Evolutionary conservation across 2,888 invertebrate genomes (phyloP).

Genomic region (Coelinius sp.): DNA sequence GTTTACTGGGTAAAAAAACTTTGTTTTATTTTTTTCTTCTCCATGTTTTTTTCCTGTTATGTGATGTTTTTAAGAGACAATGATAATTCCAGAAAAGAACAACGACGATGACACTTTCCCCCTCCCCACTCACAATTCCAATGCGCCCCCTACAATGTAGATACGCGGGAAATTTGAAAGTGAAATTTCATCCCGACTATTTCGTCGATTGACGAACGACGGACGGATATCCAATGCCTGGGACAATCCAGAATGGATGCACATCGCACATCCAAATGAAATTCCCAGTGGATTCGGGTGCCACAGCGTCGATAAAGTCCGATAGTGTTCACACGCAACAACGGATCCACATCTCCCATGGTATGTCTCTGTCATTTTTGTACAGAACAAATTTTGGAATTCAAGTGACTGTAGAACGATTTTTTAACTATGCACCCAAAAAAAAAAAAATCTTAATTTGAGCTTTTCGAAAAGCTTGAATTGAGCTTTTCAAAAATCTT

Average conservation of each 20-base stretch:
- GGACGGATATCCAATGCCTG: conserved; percentile 11
- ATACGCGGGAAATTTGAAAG: conserved; percentile 45
- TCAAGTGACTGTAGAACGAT: no score
- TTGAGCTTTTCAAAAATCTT: no score
- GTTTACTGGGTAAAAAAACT: conserved; percentile 51
- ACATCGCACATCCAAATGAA: conserved; percentile 29
- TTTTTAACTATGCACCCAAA: no score
- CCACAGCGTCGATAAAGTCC: conserved; percentile 40
- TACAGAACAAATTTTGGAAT: no score
- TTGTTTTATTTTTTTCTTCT: conserved; percentile 13
- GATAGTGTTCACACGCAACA: conserved; percentile 42
- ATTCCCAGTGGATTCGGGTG: conserved; percentile 39
- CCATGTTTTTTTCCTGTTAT: no score
- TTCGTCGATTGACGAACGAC: conserved; percentile 35
- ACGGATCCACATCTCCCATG: conserved; percentile 3
- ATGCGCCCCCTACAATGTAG: conserved; percentile 20
- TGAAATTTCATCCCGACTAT: conserved; percentile 42
- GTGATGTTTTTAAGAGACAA: not conserved
- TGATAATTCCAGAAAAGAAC: not conserved
- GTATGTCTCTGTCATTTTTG: not conserved
- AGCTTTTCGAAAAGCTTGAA: no score
- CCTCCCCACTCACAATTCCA: conserved; percentile 16
- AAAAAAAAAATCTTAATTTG: no score
- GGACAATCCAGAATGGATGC: not conserved
- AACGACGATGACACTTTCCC: not conserved